phyloP scores from a whole-genome alignment of 2,888 invertebrate genomes.

The Apamea monoglypha region DNA sequence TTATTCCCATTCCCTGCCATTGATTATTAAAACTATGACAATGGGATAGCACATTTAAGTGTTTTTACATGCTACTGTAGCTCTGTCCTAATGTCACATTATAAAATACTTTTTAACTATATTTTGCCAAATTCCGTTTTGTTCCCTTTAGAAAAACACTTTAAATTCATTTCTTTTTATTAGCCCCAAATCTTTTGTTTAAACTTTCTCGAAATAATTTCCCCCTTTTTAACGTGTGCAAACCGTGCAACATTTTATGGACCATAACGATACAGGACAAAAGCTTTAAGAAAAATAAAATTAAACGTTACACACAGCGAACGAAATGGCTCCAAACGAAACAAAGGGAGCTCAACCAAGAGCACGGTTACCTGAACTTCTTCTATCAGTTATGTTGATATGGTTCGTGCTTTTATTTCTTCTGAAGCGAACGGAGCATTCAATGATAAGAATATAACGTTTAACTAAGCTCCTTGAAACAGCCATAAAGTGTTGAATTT shows the following conservation, averaged over 20 bases:
- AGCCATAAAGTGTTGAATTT: slow-evolving; percentile 9
- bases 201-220: slow-evolving; percentile 35
- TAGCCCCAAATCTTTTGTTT: slow-evolving; percentile 33
- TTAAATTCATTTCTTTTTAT: neutral
- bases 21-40: slow-evolving; percentile 59
- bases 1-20: slow-evolving; percentile 69
- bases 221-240: slow-evolving; percentile 42
- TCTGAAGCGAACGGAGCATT: slow-evolving; percentile 16
- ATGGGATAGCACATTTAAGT: slow-evolving; percentile 18
- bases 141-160: neutral
- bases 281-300: slow-evolving; percentile 52
- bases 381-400: slow-evolving; percentile 27
- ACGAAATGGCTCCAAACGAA: slow-evolving; percentile 46
- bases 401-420: slow-evolving; percentile 25
- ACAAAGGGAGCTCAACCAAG: slow-evolving; percentile 54
- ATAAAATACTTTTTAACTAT: neutral
- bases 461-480: neutral
- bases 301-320: slow-evolving; percentile 25
- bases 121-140: neutral
- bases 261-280: slow-evolving; percentile 61
- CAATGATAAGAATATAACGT: slow-evolving; percentile 20
- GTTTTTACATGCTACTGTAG: neutral
- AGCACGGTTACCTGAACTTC: slow-evolving; percentile 44
- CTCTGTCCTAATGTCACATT: neutral
- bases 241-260: slow-evolving; percentile 60